These are phyloP conservation scores for Harpagifer antarcticus DNA, from an alignment of 2,797 vertebrate genomes.

Conservation along the genomic window DNA sequence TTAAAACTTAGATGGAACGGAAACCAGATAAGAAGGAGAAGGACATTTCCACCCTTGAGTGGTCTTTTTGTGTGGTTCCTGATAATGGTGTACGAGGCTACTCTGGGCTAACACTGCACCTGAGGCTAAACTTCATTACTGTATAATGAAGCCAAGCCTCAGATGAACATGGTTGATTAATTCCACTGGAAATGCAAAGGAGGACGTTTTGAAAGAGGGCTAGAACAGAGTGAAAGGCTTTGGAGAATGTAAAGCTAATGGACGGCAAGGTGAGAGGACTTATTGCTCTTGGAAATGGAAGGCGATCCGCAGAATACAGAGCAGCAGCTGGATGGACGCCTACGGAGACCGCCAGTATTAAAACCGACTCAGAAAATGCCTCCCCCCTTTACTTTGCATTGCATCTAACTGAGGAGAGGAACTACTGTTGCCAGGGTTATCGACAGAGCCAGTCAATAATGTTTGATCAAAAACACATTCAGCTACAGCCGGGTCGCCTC, in stretches of 20 bases:
- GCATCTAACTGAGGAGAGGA: conserved; percentile 67
- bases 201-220: conserved; percentile 10
- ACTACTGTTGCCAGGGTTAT: conserved; percentile 86
- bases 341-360: conserved; percentile 41
- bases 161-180: conserved; percentile 73
- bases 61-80: conserved; percentile 59
- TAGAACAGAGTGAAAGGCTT: background rate
- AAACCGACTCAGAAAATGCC: conserved; percentile 47
- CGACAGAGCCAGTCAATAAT: conserved; percentile 83
- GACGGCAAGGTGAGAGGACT: conserved; percentile 43
- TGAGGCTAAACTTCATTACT: conserved; percentile 78
- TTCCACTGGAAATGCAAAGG: conserved; percentile 62
- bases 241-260: conserved; percentile 23
- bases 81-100: conserved; percentile 58
- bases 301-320: conserved; percentile 61
- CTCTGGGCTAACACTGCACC: conserved; percentile 66
- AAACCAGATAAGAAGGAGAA: conserved; percentile 55
- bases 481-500: conserved; percentile 69
- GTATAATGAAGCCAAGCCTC: conserved; percentile 75
- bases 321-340: conserved; percentile 53
- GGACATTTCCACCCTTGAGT: conserved; percentile 38
- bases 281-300: conserved; percentile 57
- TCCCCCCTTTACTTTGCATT: conserved; percentile 23
- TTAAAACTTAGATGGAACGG: conserved; percentile 63
- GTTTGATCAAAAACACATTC: conserved; percentile 86